phyloP scores from a whole-genome alignment of 2,113 vertebrate genomes.

The Melozone crissalis region DNA sequence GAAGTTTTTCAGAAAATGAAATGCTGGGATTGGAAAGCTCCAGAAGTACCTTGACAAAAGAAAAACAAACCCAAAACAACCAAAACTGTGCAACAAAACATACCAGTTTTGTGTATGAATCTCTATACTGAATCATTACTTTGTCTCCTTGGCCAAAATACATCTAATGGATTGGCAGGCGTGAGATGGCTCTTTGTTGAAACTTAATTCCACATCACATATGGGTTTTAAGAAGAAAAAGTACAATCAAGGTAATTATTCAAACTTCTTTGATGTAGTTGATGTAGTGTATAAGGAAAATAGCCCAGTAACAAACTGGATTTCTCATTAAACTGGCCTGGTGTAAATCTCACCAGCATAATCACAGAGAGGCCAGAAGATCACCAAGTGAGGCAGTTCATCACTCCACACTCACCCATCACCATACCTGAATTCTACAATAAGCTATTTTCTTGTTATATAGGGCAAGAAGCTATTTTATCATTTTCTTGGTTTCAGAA shows the following conservation, averaged over 20 bases:
- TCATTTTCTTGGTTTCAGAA: neutral
- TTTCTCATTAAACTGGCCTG: neutral
- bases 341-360: neutral
- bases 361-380: neutral
- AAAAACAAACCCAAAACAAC: neutral
- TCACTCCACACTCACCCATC: neutral
- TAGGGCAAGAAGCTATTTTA: neutral
- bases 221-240: neutral
- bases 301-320: rapidly evolving
- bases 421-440: neutral
- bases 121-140: neutral
- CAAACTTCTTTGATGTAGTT: neutral
- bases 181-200: neutral
- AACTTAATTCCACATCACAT: neutral
- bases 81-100: neutral
- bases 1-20: neutral
- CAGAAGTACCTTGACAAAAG: neutral
- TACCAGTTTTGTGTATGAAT: neutral
- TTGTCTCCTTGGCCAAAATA: neutral
- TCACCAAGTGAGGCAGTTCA: neutral
- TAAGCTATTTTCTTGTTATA: neutral
- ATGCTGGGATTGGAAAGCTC: neutral
- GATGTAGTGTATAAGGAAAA: neutral
- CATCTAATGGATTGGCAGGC: neutral
- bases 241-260: neutral